phyloP scores from a whole-genome alignment of 1,140 invertebrate genomes.

The Euura lappo region DNA sequence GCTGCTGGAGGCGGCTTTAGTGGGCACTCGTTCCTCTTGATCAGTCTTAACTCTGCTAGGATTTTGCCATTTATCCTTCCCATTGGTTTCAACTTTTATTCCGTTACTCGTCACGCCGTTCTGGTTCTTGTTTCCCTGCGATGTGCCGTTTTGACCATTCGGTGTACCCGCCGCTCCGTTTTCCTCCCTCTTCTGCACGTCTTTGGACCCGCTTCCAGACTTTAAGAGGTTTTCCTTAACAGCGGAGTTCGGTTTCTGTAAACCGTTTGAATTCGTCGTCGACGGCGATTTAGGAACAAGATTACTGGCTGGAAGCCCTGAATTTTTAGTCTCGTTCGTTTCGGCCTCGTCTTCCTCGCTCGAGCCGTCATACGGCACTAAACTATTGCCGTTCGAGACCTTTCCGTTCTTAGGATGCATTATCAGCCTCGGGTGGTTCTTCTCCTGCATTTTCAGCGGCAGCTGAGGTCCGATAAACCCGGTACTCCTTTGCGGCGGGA shows the following conservation, averaged over 20 bases:
- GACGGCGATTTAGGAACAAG: neutral
- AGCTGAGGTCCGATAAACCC: conserved; percentile 50
- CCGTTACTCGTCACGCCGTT: conserved; percentile 33
- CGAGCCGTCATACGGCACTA: conserved; percentile 57
- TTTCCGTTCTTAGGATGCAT: conserved; percentile 53
- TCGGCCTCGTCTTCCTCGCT: conserved; percentile 53
- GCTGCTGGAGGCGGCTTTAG: conserved; percentile 45
- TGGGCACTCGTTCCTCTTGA: conserved; percentile 44
- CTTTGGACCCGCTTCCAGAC: neutral
- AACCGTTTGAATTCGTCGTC: neutral
- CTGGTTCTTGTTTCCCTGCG: conserved; percentile 17
- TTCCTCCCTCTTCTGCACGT: neutral
- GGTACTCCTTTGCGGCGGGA: conserved; percentile 30
- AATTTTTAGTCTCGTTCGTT: neutral
- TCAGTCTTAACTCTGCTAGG: conserved; percentile 38
- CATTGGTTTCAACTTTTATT: conserved; percentile 36
- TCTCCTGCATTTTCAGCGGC: conserved; percentile 44
- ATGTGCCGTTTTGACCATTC: neutral
- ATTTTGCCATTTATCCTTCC: conserved; percentile 38
- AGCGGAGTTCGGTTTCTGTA: neutral
- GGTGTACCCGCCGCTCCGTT: neutral
- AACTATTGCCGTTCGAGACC: conserved; percentile 41
- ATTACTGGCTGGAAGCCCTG: neutral
- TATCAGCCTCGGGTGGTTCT: conserved; percentile 45
- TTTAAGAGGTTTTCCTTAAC: neutral